Evolutionary conservation across 2,797 vertebrate species (phyloP).

Genomic region (Gallinago stenura): DNA sequence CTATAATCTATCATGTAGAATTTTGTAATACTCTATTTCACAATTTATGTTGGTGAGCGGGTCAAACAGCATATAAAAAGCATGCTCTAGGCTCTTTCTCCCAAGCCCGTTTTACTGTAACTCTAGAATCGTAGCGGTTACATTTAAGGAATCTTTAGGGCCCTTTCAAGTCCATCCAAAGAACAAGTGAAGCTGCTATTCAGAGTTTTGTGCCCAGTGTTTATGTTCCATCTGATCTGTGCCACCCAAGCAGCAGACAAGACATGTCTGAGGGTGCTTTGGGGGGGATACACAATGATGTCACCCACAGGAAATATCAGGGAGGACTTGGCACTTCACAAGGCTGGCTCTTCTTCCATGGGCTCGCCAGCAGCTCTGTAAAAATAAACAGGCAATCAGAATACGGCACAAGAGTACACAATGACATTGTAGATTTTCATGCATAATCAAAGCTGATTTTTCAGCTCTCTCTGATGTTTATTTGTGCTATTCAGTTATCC

Average conservation of each 20-base stretch:
- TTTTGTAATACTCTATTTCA: slow-evolving; percentile 67
- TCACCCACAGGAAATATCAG: slow-evolving; percentile 94
- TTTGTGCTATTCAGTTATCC: slow-evolving; percentile 95
- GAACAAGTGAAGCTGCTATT: slow-evolving; percentile 85
- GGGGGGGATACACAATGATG: slow-evolving; percentile 95
- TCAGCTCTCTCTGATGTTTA: slow-evolving; percentile 92
- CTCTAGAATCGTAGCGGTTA: slow-evolving; percentile 80
- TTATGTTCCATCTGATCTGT: slow-evolving; percentile 87
- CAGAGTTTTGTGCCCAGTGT: slow-evolving; percentile 85
- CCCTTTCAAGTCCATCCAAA: slow-evolving; percentile 85
- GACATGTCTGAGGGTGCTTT: slow-evolving; percentile 91
- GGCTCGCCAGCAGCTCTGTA: slow-evolving; percentile 90
- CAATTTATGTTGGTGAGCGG: slow-evolving; percentile 59
- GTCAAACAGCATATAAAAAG: slow-evolving; percentile 72
- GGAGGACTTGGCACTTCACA: slow-evolving; percentile 92
- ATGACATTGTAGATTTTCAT: slow-evolving; percentile 92
- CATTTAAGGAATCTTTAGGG: slow-evolving; percentile 77
- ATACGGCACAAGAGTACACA: slow-evolving; percentile 91
- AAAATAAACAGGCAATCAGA: slow-evolving; percentile 99
- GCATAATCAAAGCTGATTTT: slow-evolving; percentile 97
- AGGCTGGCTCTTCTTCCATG: slow-evolving; percentile 90
- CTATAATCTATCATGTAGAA: slow-evolving; percentile 63
- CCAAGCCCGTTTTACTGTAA: slow-evolving; percentile 76
- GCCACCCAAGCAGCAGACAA: slow-evolving; percentile 97
- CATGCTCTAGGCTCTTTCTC: slow-evolving; percentile 74